Conservation (phyloP, 2,113 vertebrate genomes). For the Myiopsitta monachus region DNA sequence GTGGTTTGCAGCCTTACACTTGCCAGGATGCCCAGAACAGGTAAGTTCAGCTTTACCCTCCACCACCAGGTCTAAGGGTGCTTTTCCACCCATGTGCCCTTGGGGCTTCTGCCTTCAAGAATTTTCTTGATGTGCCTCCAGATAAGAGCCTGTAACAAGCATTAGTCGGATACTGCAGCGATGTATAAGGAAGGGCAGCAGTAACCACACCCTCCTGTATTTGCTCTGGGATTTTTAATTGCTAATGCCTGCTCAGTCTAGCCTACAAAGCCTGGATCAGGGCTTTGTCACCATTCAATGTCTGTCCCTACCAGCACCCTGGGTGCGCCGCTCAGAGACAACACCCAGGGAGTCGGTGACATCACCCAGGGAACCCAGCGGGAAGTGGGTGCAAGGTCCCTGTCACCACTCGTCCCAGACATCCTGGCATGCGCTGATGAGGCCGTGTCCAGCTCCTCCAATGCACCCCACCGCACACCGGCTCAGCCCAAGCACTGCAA, state of each 20-base stretch:
- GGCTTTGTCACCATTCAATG: background rate
- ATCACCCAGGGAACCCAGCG: fast-evolving
- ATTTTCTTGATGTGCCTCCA: conserved; percentile 12
- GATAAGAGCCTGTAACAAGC: background rate
- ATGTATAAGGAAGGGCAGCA: background rate
- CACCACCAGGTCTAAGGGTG: background rate
- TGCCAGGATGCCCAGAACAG: background rate
- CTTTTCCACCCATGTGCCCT: background rate
- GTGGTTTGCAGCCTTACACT: background rate
- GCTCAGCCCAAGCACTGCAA: background rate
- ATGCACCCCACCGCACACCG: background rate
- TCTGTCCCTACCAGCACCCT: background rate
- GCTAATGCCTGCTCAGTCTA: background rate
- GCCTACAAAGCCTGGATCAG: background rate
- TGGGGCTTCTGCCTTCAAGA: background rate
- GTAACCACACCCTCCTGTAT: conserved; percentile 24
- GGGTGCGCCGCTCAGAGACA: background rate
- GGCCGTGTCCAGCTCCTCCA: fast-evolving
- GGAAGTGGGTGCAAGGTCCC: background rate
- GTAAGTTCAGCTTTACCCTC: background rate
- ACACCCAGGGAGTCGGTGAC: background rate
- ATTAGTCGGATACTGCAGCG: background rate
- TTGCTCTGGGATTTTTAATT: conserved; percentile 31
- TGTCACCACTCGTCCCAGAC: background rate
- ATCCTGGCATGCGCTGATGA: background rate